A percentile compares a stretch with the other conserved stretches of the same genome.
Evolutionary conservation across 2,888 invertebrate species (phyloP).

Genomic region (Hesperia comma): DNA sequence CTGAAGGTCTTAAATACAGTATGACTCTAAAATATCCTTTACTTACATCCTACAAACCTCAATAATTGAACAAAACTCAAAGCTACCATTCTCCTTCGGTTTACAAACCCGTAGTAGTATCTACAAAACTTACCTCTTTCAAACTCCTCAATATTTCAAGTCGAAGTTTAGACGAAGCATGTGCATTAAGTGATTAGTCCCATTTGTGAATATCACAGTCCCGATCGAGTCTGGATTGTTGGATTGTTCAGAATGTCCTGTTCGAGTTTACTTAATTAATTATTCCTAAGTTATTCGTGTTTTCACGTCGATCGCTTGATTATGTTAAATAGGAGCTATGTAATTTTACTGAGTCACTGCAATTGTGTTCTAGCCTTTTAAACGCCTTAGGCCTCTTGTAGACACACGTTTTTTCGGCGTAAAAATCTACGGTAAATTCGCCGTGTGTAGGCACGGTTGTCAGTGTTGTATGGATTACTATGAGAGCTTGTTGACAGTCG

Average conservation of each 20-base stretch:
- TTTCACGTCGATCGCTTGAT: constrained; percentile 1
- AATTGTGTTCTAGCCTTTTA: too few relatives aligned
- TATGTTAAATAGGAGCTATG: background rate
- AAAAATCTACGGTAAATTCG: too few relatives aligned
- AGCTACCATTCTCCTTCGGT: background rate
- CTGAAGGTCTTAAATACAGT: too few relatives aligned
- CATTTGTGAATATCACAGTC: constrained; percentile 76
- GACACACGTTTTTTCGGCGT: too few relatives aligned
- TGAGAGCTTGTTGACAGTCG: too few relatives aligned
- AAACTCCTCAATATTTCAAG: constrained; percentile 75
- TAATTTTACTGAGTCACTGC: too few relatives aligned
- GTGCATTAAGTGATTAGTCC: constrained; percentile 80
- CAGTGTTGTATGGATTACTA: too few relatives aligned
- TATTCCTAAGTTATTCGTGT: constrained; percentile 31
- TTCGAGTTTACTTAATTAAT: constrained; percentile 32
- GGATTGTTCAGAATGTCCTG: constrained; percentile 26
- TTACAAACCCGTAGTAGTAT: constrained; percentile 37
- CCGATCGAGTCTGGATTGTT: constrained; percentile 45
- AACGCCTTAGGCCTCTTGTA: too few relatives aligned
- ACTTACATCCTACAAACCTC: too few relatives aligned
- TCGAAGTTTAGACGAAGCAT: constrained; percentile 58
- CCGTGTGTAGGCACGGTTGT: too few relatives aligned
- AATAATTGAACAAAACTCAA: too few relatives aligned
- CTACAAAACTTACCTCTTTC: constrained; percentile 54
- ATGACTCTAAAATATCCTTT: too few relatives aligned